Conservation (phyloP, 2,113 vertebrate species). For the Gobio gobio region DNA sequence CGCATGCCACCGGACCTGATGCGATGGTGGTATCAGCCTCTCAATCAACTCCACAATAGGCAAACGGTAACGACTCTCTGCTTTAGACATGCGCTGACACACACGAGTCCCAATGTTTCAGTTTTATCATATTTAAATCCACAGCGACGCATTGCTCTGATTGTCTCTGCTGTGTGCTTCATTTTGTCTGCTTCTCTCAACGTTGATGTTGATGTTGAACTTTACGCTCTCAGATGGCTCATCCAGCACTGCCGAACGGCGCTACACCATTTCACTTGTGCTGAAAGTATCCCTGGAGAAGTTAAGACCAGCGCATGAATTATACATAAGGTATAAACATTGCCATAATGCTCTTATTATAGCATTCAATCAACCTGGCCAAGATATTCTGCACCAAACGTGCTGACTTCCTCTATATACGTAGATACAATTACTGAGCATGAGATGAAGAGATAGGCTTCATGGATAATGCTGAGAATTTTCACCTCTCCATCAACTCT, state of each 20-base stretch:
- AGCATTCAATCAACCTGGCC: slow-evolving; percentile 24
- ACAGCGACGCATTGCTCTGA: background rate
- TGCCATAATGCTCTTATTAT: slow-evolving; percentile 55
- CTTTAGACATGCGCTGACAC: slow-evolving; percentile 20
- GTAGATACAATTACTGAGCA: slow-evolving; percentile 19
- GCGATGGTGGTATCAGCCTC: slow-evolving; percentile 14
- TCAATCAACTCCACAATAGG: slow-evolving; percentile 2
- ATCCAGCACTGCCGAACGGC: background rate
- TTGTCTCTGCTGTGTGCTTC: slow-evolving; percentile 3
- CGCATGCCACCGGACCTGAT: background rate
- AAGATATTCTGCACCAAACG: slow-evolving; percentile 10
- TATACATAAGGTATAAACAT: slow-evolving; percentile 56
- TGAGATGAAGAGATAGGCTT: slow-evolving; percentile 23
- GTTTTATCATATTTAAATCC: slow-evolving; percentile 21
- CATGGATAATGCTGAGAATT: background rate
- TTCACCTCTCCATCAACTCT: background rate
- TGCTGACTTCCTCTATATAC: slow-evolving; percentile 19
- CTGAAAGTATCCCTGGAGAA: slow-evolving; percentile 54
- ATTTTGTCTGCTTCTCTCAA: background rate
- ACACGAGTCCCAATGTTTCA: background rate
- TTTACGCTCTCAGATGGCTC: slow-evolving; percentile 26
- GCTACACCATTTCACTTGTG: slow-evolving; percentile 24
- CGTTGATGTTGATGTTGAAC: slow-evolving; percentile 28
- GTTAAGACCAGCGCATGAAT: slow-evolving; percentile 49
- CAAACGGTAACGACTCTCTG: slow-evolving; percentile 17